phyloP scores from a whole-genome alignment of 2,888 invertebrate species.

The Craniophora ligustri region DNA sequence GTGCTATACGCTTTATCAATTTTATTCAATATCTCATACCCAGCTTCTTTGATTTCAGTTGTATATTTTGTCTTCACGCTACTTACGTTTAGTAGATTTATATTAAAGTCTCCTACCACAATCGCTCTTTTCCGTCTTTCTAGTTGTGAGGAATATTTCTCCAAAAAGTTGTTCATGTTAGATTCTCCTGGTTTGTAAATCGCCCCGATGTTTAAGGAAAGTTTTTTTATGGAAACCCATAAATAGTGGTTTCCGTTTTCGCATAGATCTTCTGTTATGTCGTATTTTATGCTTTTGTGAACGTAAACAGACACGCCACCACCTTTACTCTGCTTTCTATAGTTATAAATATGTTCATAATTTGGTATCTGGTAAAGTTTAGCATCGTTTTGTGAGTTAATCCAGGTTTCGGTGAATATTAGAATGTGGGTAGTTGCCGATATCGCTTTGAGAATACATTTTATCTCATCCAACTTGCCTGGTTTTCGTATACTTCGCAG shows the following conservation, averaged over 20 bases:
- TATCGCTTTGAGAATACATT: constrained; percentile 12
- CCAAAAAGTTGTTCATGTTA: not conserved
- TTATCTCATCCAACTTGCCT: no score
- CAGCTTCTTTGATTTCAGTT: constrained; percentile 1
- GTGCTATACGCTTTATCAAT: constrained; percentile 10
- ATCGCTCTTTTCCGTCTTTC: not conserved
- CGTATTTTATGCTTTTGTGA: constrained; percentile 9
- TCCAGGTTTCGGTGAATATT: constrained; percentile 17
- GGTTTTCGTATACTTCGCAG: no score
- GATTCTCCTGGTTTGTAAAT: constrained; percentile 1
- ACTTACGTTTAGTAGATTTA: not conserved
- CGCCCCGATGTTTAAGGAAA: no score
- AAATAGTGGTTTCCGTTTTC: constrained; percentile 8
- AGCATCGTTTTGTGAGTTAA: constrained; percentile 5
- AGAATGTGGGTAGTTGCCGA: not conserved
- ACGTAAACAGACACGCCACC: constrained; percentile 11
- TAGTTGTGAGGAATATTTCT: constrained; percentile 2
- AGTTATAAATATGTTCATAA: no score
- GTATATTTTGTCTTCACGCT: not conserved
- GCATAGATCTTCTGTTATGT: constrained; percentile 7
- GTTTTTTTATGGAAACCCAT: no score
- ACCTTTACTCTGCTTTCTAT: constrained; percentile 4
- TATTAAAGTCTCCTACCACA: no score
- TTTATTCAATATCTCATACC: constrained; percentile 13
- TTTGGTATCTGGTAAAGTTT: constrained; percentile 3